These are phyloP conservation scores for Pachyramphus minor DNA, from an alignment of 2,113 vertebrate genomes.

Conservation along the genomic window DNA sequence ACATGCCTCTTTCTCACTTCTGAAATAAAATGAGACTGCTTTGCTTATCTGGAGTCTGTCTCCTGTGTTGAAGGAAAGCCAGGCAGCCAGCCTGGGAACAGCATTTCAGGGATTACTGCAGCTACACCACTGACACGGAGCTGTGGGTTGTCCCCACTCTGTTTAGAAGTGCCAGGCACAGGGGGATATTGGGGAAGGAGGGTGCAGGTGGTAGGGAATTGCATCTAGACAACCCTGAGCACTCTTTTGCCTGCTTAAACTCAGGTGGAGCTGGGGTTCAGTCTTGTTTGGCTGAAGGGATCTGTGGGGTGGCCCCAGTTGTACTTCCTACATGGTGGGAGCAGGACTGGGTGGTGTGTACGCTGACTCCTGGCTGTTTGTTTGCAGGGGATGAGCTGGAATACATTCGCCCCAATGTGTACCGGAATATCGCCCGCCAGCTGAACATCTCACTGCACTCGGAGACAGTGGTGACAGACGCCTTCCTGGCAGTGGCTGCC, in stretches of 20 bases:
- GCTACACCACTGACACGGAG: background rate
- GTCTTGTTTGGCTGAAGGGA: background rate
- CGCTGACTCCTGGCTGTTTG: constrained; percentile 20
- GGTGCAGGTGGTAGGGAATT: background rate
- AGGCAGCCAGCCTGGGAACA: background rate
- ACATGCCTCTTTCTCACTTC: background rate
- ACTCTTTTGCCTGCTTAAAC: background rate
- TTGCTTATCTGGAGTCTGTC: background rate
- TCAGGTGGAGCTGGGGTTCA: background rate
- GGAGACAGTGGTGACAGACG: constrained; percentile 86
- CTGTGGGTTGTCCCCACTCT: background rate
- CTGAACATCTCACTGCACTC: constrained; percentile 90
- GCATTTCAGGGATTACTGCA: background rate
- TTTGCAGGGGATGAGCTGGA: constrained; percentile 91
- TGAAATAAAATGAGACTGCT: background rate
- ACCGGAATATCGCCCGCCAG: constrained; percentile 89
- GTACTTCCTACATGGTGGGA: rapidly evolving
- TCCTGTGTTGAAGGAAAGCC: background rate
- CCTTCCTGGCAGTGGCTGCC: constrained; percentile 90
- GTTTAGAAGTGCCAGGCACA: background rate
- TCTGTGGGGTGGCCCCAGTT: background rate
- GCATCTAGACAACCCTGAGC: background rate
- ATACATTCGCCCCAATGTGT: constrained; percentile 89
- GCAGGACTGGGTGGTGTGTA: rapidly evolving
- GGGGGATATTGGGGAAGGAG: background rate